Base-by-base conservation (phyloP, 2,113 vertebrate species). In the Campylomormyrus numenius region DNA sequence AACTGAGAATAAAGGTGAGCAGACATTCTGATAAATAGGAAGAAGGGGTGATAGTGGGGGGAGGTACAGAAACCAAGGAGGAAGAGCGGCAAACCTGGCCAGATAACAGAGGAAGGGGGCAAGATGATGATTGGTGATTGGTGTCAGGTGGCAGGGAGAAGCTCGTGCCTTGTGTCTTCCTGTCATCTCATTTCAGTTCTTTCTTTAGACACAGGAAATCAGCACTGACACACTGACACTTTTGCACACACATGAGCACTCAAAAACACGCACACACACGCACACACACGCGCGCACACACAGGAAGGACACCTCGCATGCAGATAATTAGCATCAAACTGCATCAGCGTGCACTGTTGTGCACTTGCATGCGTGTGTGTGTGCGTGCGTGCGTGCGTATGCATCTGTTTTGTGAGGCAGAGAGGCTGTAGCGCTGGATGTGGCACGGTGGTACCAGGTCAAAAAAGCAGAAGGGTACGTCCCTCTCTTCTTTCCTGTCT, bases 191-290 rank as follows among this genome's bases (percentile, higher is more conserved):
- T 53, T 87, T 35, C 85, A 6, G 49, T 53, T 87, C 85, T 87
- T 87, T 87, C 85, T 87, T 87, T 87, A 87, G 85, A 87, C n/a
- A 53, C 85, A 49, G 85, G 85, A 87, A 53, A 52, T 52, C 85
- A 19, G 48, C 49, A 35, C 85, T 53, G 85, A 86, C 85, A n/a
- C 24, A n/a, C n/a, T 83, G 42, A 87, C 85, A 87, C 85, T 48
- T 31, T 11, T 46, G 45, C 85, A 52, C 27, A 53, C 85, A 86
- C 49, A 85, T 42, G n/a, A 70, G n/a, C 27, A 70, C 27, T 70
- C 0, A 31, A 11, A 56, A 70, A 70, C 9, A 11, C 6, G 66
- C 83, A 1, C 6, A 48, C 17, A 46, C 42, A 53, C 49, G 0
- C 39, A 39, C 39, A 39, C 39, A 11, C 42, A 11, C 1, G 35